Percentiles rank a stretch among this genome's conserved stretches.
These are phyloP conservation scores for Trichonephila inaurata DNA, from an alignment of 1,140 invertebrate genomes.

Conservation along the genomic window DNA sequence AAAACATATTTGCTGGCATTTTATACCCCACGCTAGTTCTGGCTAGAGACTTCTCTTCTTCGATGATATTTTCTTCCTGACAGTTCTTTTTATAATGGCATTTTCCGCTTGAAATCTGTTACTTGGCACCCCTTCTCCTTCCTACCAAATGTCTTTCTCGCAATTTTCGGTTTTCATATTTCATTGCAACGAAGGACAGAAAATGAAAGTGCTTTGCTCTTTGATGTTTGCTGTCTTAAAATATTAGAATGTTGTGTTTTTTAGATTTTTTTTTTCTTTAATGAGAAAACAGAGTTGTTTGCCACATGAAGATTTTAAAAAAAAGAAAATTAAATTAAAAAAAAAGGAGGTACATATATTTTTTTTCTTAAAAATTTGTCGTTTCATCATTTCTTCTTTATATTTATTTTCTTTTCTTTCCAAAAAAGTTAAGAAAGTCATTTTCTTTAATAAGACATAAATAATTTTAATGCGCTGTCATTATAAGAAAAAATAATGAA, in stretches of 20 bases:
- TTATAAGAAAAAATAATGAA: not conserved
- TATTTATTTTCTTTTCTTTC: not conserved
- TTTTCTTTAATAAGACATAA: not conserved
- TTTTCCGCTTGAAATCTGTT: conserved; percentile 55
- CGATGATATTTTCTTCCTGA: conserved; percentile 54
- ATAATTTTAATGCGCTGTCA: not conserved
- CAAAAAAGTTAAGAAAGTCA: not conserved
- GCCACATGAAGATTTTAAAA: not conserved
- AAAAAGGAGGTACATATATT: not conserved
- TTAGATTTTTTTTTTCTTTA: not conserved
- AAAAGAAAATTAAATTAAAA: not conserved
- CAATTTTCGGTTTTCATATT: conserved; percentile 58
- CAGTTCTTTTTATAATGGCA: conserved; percentile 58
- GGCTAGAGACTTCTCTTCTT: conserved; percentile 12
- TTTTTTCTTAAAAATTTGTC: not conserved
- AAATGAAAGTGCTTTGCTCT: not conserved
- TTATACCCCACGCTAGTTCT: conserved; percentile 24
- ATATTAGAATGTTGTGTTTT: not conserved
- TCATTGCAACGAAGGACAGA: not conserved
- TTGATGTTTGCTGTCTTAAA: not conserved
- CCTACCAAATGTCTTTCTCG: conserved; percentile 1
- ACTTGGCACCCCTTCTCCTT: conserved; percentile 29
- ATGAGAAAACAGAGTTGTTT: not conserved
- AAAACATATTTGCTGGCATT: conserved; percentile 54
- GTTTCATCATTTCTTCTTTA: not conserved